Percentiles rank a stretch among this genome's conserved stretches.
Evolutionary conservation across 2,888 invertebrate genomes (phyloP).

Genomic region (Eulithis prunata): DNA sequence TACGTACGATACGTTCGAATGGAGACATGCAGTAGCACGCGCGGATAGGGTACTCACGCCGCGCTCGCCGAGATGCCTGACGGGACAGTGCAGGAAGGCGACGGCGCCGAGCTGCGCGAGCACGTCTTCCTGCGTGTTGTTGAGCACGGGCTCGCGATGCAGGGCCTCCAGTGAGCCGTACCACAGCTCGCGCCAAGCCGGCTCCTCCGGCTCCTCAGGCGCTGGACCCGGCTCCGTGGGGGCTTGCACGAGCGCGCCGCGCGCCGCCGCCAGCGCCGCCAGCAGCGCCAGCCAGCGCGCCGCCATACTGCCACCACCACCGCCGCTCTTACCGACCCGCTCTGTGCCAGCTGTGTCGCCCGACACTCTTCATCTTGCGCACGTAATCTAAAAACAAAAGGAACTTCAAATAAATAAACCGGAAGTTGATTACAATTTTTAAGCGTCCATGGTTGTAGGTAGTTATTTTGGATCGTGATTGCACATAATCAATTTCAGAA

Average conservation of each 20-base stretch:
- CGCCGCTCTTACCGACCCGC: no score
- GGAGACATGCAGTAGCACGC: no score
- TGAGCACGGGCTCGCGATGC: slow-evolving; percentile 82
- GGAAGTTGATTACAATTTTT: no score
- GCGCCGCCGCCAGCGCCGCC: slow-evolving; percentile 44
- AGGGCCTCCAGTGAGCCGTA: slow-evolving; percentile 75
- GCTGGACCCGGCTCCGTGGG: not conserved
- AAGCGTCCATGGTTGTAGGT: no score
- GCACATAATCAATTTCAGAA: no score
- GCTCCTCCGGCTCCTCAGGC: slow-evolving; percentile 54
- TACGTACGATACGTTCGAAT: no score
- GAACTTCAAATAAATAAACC: no score
- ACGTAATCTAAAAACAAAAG: no score
- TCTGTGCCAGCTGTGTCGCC: no score
- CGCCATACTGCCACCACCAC: slow-evolving; percentile 25
- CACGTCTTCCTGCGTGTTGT: slow-evolving; percentile 90
- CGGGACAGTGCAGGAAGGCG: slow-evolving; percentile 92
- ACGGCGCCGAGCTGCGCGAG: slow-evolving; percentile 91
- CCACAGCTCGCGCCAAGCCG: slow-evolving; percentile 87
- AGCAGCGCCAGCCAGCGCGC: slow-evolving; percentile 28
- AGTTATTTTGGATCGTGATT: no score
- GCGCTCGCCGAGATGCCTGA: slow-evolving; percentile 89
- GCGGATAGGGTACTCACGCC: slow-evolving; percentile 75
- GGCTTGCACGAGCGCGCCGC: not conserved
- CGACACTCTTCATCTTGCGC: no score